These are phyloP conservation scores for Brachionus rotundiformis DNA, from an alignment of 1,140 invertebrate genomes.

Conservation along the genomic window DNA sequence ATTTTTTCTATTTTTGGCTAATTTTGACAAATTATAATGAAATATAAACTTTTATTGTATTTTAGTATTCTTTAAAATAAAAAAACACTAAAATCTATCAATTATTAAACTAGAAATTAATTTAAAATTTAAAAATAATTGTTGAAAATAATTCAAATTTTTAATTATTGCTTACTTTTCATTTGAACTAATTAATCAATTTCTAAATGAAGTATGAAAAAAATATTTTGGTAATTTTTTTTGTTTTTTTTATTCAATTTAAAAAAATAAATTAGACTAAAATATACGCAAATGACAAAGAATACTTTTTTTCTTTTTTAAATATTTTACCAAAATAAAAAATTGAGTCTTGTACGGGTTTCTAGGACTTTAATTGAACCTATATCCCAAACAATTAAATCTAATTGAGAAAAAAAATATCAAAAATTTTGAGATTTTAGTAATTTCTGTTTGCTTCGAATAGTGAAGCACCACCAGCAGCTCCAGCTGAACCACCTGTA, in stretches of 20 bases:
- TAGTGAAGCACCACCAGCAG: constrained; percentile 41
- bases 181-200: too few relatives aligned
- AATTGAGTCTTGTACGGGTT: constrained; percentile 21
- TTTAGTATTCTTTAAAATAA: too few relatives aligned
- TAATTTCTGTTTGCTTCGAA: constrained; percentile 51
- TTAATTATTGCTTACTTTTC: too few relatives aligned
- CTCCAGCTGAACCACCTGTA: constrained; percentile 39
- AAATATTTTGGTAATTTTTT: background rate
- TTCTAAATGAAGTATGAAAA: too few relatives aligned
- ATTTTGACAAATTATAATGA: too few relatives aligned
- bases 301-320: background rate
- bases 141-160: too few relatives aligned
- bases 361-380: background rate
- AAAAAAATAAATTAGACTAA: constrained; percentile 6
- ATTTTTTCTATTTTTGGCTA: too few relatives aligned
- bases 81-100: too few relatives aligned
- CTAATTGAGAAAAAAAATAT: background rate
- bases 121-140: too few relatives aligned
- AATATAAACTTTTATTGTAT: too few relatives aligned
- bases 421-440: constrained; percentile 16
- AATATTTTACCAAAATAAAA: constrained; percentile 3
- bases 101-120: too few relatives aligned
- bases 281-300: background rate
- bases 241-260: background rate
- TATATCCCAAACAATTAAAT: background rate